Evolutionary conservation across 2,888 invertebrate species (phyloP).

Genomic region (Synanthedon vespiformis): DNA sequence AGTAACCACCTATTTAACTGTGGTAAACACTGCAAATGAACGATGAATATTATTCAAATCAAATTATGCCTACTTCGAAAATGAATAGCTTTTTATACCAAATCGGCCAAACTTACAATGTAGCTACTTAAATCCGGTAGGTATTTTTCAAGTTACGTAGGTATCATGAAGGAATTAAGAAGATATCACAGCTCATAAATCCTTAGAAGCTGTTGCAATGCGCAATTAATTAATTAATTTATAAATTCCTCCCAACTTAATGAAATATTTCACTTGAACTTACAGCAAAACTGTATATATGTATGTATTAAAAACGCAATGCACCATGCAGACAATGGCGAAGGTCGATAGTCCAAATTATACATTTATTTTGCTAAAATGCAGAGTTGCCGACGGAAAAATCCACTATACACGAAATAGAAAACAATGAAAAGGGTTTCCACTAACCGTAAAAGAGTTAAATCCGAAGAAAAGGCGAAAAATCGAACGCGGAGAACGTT

Average conservation of each 20-base stretch:
- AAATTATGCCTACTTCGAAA: no score
- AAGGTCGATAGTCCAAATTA: slow-evolving; percentile 56
- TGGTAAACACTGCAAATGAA: no score
- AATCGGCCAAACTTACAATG: no score
- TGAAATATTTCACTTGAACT: background rate
- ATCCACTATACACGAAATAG: slow-evolving; percentile 6
- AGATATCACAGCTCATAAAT: no score
- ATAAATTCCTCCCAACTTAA: background rate
- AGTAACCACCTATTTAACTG: no score
- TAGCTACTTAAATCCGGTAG: no score
- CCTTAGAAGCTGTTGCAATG: no score
- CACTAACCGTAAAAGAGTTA: slow-evolving; percentile 58
- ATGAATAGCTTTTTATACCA: no score
- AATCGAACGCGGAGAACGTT: slow-evolving; percentile 59
- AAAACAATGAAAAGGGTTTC: slow-evolving; percentile 9
- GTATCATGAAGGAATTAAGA: no score
- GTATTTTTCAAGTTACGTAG: no score
- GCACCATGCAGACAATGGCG: slow-evolving; percentile 71
- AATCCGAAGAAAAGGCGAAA: slow-evolving; percentile 54
- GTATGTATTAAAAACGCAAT: slow-evolving; percentile 46
- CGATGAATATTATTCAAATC: no score
- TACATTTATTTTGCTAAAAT: slow-evolving; percentile 16
- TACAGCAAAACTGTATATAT: background rate
- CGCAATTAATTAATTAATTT: no score
- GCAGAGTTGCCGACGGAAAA: background rate